These are phyloP conservation scores for Pelosia muscerda DNA, from an alignment of 2,888 invertebrate species.

Conservation along the genomic window DNA sequence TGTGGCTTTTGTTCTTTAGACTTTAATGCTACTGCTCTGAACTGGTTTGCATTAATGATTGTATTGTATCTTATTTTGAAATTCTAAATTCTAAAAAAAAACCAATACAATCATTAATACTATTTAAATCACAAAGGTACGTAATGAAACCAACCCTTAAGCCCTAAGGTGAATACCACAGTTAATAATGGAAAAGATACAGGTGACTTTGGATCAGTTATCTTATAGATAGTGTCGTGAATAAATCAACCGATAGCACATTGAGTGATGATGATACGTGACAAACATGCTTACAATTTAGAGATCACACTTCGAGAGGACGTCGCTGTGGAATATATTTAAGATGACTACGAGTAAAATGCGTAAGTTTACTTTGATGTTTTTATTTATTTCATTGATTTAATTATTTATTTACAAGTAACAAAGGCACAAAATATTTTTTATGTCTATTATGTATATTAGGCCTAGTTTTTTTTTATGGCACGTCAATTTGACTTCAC, in stretches of 20 bases:
- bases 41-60: not conserved
- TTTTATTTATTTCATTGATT: not conserved
- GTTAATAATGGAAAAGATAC: constrained; percentile 30
- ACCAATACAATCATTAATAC: too few species aligned
- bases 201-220: constrained; percentile 39
- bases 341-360: constrained; percentile 42
- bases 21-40: not conserved
- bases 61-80: too few species aligned
- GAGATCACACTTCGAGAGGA: constrained; percentile 31
- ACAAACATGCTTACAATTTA: constrained; percentile 14
- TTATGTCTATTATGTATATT: too few species aligned
- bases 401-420: too few species aligned
- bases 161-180: constrained; percentile 23
- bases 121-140: not conserved
- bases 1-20: not conserved
- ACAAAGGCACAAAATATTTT: too few species aligned
- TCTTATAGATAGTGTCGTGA: constrained; percentile 47
- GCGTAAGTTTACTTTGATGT: constrained; percentile 36
- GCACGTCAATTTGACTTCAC: too few species aligned
- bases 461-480: too few species aligned
- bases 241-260: constrained; percentile 37
- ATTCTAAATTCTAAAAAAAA: too few species aligned
- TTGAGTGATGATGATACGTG: constrained; percentile 43
- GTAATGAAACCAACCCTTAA: constrained; percentile 32
- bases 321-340: constrained; percentile 16